Evolutionary conservation across 2,888 invertebrate genomes (phyloP).

Genomic region (Drosophila formosana): DNA sequence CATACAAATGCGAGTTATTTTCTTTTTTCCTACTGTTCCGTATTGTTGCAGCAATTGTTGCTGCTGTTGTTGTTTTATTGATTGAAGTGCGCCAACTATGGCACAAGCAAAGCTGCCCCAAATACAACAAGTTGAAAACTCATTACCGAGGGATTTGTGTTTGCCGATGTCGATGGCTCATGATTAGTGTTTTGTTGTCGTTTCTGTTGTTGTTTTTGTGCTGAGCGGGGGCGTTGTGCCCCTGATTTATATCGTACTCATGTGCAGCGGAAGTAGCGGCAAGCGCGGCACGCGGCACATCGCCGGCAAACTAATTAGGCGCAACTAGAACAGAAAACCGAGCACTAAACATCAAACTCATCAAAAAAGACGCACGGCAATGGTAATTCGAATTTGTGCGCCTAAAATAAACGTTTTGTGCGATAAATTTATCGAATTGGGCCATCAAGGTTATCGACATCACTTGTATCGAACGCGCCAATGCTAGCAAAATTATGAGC

Average conservation of each 20-base stretch:
- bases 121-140: constrained; percentile 73
- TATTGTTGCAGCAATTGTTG: constrained; percentile 49
- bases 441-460: constrained; percentile 27
- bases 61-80: constrained; percentile 56
- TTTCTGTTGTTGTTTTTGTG: background rate
- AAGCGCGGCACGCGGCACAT: constrained; percentile 39
- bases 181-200: constrained; percentile 39
- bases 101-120: constrained; percentile 63
- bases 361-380: constrained; percentile 4
- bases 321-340: constrained; percentile 40
- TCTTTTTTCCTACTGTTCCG: constrained; percentile 27
- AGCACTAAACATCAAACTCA: constrained; percentile 11
- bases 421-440: constrained; percentile 41
- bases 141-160: constrained; percentile 58
- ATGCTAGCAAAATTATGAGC: constrained; percentile 30
- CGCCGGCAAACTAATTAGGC: constrained; percentile 66
- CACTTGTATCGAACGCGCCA: constrained; percentile 10
- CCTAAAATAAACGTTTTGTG: background rate
- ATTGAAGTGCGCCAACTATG: constrained; percentile 70
- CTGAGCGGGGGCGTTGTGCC: constrained; percentile 41
- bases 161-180: constrained; percentile 50
- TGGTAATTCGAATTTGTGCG: constrained; percentile 2
- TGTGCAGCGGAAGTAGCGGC: constrained; percentile 69
- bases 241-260: constrained; percentile 32
- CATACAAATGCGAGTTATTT: constrained; percentile 60